Evolutionary conservation across 2,888 invertebrate genomes (phyloP).

Genomic region (Pseudoips prasinana): DNA sequence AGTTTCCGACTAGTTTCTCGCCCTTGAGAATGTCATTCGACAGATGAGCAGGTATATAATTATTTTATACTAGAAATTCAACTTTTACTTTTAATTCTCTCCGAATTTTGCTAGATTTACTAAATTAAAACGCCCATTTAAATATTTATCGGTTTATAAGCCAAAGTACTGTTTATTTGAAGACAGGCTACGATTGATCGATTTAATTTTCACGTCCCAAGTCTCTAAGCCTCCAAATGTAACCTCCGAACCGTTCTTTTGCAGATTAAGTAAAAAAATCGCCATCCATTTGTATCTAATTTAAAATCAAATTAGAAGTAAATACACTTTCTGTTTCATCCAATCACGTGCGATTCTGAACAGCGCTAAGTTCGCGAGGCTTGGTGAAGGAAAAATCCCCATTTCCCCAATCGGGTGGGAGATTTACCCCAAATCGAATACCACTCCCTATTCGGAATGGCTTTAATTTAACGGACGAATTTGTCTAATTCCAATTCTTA

Average conservation of each 20-base stretch:
- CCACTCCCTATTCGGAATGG: constrained; percentile 63
- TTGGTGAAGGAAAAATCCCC: constrained; percentile 55
- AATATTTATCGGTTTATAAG: constrained; percentile 20
- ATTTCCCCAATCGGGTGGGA: constrained; percentile 58
- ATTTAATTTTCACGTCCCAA: constrained; percentile 54
- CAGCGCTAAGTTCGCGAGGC: constrained; percentile 50
- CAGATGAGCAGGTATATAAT: no score
- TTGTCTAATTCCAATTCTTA: constrained; percentile 80
- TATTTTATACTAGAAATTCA: no score
- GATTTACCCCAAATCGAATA: constrained; percentile 78
- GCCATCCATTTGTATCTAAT: constrained; percentile 75
- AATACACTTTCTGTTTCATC: constrained; percentile 72
- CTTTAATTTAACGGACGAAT: constrained; percentile 80
- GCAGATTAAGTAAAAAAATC: constrained; percentile 59
- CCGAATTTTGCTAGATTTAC: no score
- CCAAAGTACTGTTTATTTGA: constrained; percentile 25
- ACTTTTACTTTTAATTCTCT: no score
- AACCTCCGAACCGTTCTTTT: constrained; percentile 47
- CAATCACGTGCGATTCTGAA: constrained; percentile 66
- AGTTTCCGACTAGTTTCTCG: no score
- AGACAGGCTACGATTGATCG: constrained; percentile 46
- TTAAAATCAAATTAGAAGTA: constrained; percentile 78
- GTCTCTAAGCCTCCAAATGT: constrained; percentile 58
- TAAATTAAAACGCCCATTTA: no score
- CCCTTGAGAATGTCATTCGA: no score